A percentile compares a stretch with the other conserved stretches of the same genome.
Evolutionary conservation across 2,797 vertebrate species (phyloP).

Genomic region (Leptoclinus maculatus): DNA sequence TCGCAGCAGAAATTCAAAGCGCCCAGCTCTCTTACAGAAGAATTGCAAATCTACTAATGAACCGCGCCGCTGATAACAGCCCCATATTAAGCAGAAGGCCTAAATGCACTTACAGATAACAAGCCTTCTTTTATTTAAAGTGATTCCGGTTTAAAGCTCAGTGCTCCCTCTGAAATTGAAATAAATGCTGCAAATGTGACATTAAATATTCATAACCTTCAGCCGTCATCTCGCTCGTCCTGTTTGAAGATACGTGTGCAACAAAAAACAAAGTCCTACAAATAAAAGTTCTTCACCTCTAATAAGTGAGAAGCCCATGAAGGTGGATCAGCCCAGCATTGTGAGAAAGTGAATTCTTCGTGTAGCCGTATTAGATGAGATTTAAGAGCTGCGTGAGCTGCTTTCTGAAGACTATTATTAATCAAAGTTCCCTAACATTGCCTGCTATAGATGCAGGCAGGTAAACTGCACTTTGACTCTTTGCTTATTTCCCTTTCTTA

Average conservation of each 20-base stretch:
- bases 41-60: conserved; percentile 63
- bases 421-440: conserved; percentile 21
- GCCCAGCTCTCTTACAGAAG: conserved; percentile 27
- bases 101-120: conserved; percentile 70
- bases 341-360: not conserved
- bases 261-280: conserved; percentile 26
- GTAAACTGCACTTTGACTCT: conserved; percentile 17
- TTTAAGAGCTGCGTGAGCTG: conserved; percentile 13
- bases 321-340: conserved; percentile 19
- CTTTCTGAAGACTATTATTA: conserved; percentile 20
- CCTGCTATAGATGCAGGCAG: conserved; percentile 9
- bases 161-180: conserved; percentile 57
- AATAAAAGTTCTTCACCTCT: conserved; percentile 38
- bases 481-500: conserved; percentile 30
- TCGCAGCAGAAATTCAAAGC: conserved; percentile 46
- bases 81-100: conserved; percentile 52
- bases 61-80: conserved; percentile 48
- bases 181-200: conserved; percentile 63
- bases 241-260: conserved; percentile 35
- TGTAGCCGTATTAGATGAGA: conserved; percentile 7
- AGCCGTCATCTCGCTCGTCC: conserved; percentile 43
- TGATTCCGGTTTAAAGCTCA: conserved; percentile 54
- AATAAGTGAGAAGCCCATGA: conserved; percentile 14
- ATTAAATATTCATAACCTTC: conserved; percentile 67
- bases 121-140: conserved; percentile 62